Conservation (phyloP, 2,888 invertebrate genomes). For the Spilarctia lutea region DNA sequence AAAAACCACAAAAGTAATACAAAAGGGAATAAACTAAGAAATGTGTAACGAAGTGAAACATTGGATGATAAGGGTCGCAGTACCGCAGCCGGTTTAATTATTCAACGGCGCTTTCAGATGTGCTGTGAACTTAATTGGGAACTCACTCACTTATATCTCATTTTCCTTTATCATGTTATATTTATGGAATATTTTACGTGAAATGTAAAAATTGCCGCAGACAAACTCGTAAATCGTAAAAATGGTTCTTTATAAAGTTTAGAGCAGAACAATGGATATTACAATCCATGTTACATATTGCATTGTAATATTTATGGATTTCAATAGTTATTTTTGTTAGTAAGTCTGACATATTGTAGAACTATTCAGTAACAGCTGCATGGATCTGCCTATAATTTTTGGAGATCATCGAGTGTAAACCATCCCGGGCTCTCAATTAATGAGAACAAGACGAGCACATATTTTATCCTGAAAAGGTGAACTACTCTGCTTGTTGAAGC, state of each 20-base stretch:
- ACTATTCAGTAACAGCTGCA: neutral
- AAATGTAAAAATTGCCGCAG: constrained; percentile 30
- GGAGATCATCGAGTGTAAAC: neutral
- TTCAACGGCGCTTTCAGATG: constrained; percentile 75
- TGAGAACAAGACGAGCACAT: neutral
- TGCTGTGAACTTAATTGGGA: constrained; percentile 72
- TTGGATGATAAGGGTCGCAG: constrained; percentile 73
- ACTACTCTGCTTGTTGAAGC: neutral
- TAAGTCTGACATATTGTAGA: neutral
- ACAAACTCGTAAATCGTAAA: constrained; percentile 17
- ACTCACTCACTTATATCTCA: constrained; percentile 63
- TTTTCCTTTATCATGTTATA: constrained; percentile 64
- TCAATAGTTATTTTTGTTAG: neutral
- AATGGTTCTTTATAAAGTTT: constrained; percentile 7
- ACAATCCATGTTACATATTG: no score
- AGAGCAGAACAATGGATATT: neutral
- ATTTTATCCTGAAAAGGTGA: neutral
- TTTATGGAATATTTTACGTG: constrained; percentile 48
- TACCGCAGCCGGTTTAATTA: constrained; percentile 70
- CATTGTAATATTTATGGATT: no score
- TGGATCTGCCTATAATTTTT: neutral
- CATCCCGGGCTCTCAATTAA: neutral
- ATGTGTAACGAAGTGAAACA: constrained; percentile 71
- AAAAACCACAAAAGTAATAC: constrained; percentile 32
- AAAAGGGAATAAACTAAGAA: constrained; percentile 67